Evolutionary conservation across 2,113 vertebrate genomes (phyloP).

Genomic region (Anarrhichthys ocellatus): DNA sequence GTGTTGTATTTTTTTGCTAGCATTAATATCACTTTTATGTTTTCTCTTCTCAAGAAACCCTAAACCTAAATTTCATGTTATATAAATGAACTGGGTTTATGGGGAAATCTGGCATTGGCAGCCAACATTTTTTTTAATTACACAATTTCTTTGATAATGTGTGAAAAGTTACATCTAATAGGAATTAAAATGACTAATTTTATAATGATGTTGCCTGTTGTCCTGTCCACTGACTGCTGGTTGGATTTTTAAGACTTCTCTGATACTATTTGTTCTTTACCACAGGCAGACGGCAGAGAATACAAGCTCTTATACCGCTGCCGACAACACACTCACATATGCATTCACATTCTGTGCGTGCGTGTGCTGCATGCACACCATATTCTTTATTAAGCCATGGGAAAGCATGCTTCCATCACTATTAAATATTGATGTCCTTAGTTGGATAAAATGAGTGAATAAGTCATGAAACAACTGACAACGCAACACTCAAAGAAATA

Average conservation of each 20-base stretch:
- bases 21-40: background rate
- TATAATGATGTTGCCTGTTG: background rate
- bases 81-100: background rate
- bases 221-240: conserved; percentile 8
- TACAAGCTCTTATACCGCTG: conserved; percentile 52
- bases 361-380: conserved; percentile 48
- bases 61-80: background rate
- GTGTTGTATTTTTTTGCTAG: background rate
- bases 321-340: conserved; percentile 45
- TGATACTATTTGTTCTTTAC: conserved; percentile 39
- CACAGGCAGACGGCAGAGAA: conserved; percentile 30
- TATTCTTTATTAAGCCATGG: conserved; percentile 74
- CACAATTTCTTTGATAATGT: background rate
- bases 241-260: background rate
- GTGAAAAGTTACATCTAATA: background rate
- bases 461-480: conserved; percentile 82
- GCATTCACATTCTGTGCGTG: conserved; percentile 32
- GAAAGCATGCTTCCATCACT: conserved; percentile 71
- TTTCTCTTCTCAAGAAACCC: background rate
- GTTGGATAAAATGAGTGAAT: conserved; percentile 79
- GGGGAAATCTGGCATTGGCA: background rate
- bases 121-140: background rate
- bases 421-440: conserved; percentile 80
- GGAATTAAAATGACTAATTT: background rate
- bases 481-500: conserved; percentile 66